Evolutionary conservation across 2,888 invertebrate genomes (phyloP).

Genomic region (Tetragnatha montana): DNA sequence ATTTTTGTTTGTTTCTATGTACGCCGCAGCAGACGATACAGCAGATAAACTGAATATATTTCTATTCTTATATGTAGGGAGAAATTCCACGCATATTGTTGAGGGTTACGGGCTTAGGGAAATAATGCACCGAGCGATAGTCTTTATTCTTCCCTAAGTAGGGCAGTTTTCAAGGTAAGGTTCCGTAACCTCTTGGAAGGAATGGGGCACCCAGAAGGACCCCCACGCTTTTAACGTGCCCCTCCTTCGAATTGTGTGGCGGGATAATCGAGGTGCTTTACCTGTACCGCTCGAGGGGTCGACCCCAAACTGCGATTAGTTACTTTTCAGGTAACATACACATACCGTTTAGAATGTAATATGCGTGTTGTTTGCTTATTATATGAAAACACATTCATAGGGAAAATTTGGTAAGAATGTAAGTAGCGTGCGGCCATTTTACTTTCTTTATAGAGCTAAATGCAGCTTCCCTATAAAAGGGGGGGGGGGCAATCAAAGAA

Average conservation of each 20-base stretch:
- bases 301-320: not conserved
- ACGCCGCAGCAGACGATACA: not conserved
- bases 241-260: conserved; percentile 3
- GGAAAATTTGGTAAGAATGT: not conserved
- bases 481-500: no score
- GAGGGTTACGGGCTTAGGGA: not conserved
- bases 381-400: not conserved
- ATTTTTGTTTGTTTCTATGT: not conserved
- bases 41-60: not conserved
- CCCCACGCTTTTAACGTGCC: conserved; percentile 32
- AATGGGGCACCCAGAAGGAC: conserved; percentile 37
- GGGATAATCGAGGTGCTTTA: conserved; percentile 23
- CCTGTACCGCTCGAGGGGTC: conserved; percentile 27
- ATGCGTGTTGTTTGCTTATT: no score
- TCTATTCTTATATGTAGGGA: not conserved
- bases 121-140: not conserved
- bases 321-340: not conserved
- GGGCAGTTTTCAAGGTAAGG: conserved; percentile 37
- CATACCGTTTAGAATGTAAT: no score
- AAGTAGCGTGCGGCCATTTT: not conserved
- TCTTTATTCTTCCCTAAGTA: conserved; percentile 6
- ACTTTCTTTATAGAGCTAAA: no score
- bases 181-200: conserved; percentile 49
- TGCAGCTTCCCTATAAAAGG: no score
- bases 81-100: not conserved